Evolutionary conservation across 64 coral and sea anemone species (phyloP).

Genomic region (Montipora foliosa): DNA sequence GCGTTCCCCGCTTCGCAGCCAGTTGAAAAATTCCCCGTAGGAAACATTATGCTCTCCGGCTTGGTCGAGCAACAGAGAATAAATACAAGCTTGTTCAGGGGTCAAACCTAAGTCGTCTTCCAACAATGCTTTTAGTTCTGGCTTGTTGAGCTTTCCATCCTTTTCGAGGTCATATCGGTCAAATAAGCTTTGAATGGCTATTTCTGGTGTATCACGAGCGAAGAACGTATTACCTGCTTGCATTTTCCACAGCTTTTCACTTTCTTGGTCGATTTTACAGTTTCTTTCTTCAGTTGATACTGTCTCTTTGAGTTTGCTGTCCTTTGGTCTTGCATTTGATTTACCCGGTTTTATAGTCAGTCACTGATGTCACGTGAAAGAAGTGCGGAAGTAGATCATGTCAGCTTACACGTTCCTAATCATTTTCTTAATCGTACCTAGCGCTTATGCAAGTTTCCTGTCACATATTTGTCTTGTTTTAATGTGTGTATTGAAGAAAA

Average conservation of each 20-base stretch:
- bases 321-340: no score
- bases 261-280: no score
- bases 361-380: no score
- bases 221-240: conserved; percentile 80
- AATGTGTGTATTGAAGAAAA: no score
- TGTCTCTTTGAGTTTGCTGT: no score
- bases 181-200: conserved; percentile 84
- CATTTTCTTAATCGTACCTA: no score
- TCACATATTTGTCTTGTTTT: no score
- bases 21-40: conserved; percentile 87
- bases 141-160: conserved; percentile 53
- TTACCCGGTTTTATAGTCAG: no score
- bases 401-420: no score
- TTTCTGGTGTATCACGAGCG: conserved; percentile 52
- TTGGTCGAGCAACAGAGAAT: conserved; percentile 80
- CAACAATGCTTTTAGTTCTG: conserved; percentile 67
- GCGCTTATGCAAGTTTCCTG: no score
- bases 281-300: neutral
- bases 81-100: conserved; percentile 58
- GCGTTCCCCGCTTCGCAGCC: conserved; percentile 85
- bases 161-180: conserved; percentile 76
- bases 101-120: conserved; percentile 82
- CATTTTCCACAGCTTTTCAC: conserved; percentile 21
- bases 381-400: no score
- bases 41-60: conserved; percentile 65